Evolutionary conservation across 2,888 invertebrate genomes (phyloP).

Genomic region (Norana najaformis): DNA sequence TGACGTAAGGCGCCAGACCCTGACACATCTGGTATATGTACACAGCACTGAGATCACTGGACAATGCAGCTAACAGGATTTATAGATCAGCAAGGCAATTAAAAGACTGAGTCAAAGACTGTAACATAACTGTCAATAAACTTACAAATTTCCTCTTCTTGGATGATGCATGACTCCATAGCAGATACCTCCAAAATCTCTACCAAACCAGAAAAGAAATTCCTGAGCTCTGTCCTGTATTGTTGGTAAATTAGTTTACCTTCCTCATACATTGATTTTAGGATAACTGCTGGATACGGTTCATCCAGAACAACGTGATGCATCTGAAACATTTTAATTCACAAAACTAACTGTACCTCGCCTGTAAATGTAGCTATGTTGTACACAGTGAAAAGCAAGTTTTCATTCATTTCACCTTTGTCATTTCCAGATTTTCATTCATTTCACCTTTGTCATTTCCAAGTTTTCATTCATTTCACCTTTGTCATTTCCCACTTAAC

Average conservation of each 20-base stretch:
- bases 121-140: background rate
- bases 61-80: background rate
- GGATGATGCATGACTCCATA: background rate
- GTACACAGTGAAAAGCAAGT: background rate
- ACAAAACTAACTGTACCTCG: background rate
- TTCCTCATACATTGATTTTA: background rate
- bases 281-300: background rate
- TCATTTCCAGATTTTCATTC: background rate
- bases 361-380: background rate
- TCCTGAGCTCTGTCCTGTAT: background rate
- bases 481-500: background rate
- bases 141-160: background rate
- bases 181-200: background rate
- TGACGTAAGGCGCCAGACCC: slow-evolving; percentile 40
- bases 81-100: background rate
- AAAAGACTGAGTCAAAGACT: background rate
- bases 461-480: background rate
- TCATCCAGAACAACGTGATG: background rate
- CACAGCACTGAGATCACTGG: background rate
- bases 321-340: background rate
- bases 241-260: background rate
- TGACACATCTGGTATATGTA: background rate
- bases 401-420: background rate
- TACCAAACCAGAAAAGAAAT: background rate
- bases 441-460: background rate